A percentile compares a stretch with the other conserved stretches of the same genome.
Conservation (phyloP, 2,888 invertebrate genomes). For the Sericinus montela region DNA sequence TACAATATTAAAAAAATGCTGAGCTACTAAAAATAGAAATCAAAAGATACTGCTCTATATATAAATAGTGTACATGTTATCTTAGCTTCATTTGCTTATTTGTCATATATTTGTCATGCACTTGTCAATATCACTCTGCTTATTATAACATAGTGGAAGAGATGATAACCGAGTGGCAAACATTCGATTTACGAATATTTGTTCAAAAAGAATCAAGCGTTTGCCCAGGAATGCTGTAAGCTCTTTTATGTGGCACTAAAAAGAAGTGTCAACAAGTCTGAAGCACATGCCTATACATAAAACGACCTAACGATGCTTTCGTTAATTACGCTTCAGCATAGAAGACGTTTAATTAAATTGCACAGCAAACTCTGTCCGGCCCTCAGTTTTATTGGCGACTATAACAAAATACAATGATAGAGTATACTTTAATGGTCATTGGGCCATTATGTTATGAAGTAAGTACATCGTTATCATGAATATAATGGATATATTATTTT, state of each 20-base stretch:
- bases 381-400: not conserved
- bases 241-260: not conserved
- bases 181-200: too few relatives aligned
- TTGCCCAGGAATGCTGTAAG: not conserved
- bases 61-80: too few relatives aligned
- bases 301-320: constrained; percentile 1
- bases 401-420: not conserved
- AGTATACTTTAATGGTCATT: not conserved
- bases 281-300: not conserved
- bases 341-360: constrained; percentile 12
- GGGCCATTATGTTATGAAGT: not conserved
- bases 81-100: too few relatives aligned
- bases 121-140: too few relatives aligned
- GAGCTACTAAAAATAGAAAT: too few relatives aligned
- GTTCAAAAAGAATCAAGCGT: not conserved
- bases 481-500: too few relatives aligned
- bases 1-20: too few relatives aligned
- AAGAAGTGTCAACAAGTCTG: constrained; percentile 2
- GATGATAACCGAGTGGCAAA: too few relatives aligned
- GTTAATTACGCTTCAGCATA: constrained; percentile 7
- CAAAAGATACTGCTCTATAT: too few relatives aligned
- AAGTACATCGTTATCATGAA: too few relatives aligned
- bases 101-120: too few relatives aligned
- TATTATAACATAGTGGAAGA: too few relatives aligned
- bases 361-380: constrained; percentile 8